These are phyloP conservation scores for Berghia stephanieae DNA, from an alignment of 1,140 invertebrate species.

Conservation along the genomic window DNA sequence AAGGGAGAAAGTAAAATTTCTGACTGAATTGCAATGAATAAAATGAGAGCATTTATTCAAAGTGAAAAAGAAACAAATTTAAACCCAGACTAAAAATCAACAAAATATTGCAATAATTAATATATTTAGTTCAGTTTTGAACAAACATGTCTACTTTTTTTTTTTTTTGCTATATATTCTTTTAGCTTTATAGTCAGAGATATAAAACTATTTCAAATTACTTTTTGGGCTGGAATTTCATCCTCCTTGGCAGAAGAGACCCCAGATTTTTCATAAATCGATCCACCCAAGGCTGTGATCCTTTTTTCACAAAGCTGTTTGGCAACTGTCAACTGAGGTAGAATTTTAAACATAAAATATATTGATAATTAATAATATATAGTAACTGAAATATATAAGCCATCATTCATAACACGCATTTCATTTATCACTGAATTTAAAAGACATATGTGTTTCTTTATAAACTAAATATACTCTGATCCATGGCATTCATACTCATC, in stretches of 20 bases:
- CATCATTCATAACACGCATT: no score
- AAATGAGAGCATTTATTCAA: neutral
- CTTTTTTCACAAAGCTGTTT: slow-evolving; percentile 85
- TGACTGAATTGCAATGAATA: neutral
- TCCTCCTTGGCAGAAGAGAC: slow-evolving; percentile 24
- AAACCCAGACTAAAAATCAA: neutral
- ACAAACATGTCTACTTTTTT: neutral
- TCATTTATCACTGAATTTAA: no score
- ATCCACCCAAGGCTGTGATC: slow-evolving; percentile 79
- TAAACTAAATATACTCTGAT: no score
- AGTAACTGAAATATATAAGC: neutral
- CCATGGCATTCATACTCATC: no score
- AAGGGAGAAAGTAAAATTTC: neutral
- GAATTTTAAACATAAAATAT: neutral
- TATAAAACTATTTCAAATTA: slow-evolving; percentile 25
- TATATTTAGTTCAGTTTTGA: neutral
- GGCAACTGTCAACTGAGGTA: slow-evolving; percentile 74
- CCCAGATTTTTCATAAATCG: slow-evolving; percentile 69
- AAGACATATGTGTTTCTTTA: neutral
- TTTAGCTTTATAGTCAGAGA: no score
- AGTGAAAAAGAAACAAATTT: neutral
- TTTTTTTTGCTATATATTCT: no score
- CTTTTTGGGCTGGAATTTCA: slow-evolving; percentile 34
- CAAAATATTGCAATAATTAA: neutral
- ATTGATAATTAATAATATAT: neutral